Percentiles rank a stretch among this genome's conserved stretches.
Conservation (phyloP, 2,797 vertebrate species). For the Buceros bicornis region DNA sequence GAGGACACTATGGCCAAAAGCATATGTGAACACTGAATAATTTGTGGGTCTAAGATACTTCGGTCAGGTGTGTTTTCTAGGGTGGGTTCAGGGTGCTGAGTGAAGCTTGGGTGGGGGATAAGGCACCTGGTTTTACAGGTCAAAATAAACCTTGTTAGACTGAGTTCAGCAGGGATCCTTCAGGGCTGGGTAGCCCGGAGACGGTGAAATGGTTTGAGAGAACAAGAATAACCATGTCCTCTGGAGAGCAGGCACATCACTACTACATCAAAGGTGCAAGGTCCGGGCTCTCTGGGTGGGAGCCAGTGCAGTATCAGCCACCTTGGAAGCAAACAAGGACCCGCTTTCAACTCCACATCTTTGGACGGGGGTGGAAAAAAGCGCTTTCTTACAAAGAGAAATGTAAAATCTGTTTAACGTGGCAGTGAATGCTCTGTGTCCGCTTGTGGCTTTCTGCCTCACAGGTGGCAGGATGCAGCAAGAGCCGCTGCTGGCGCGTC, state of each 20-base stretch:
- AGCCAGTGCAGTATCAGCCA: rapidly evolving
- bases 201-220: not conserved
- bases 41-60: not conserved
- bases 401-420: rapidly evolving
- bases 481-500: rapidly evolving
- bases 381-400: not conserved
- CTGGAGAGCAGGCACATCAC: not conserved
- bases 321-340: not conserved
- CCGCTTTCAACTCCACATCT: not conserved
- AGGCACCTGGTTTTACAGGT: not conserved
- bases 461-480: not conserved
- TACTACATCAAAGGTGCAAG: not conserved
- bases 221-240: not conserved
- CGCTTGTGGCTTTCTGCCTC: not conserved
- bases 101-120: not conserved
- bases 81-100: not conserved
- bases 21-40: not conserved
- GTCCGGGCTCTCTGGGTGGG: rapidly evolving
- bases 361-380: not conserved
- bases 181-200: not conserved
- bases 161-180: not conserved
- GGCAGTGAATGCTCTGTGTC: not conserved
- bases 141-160: not conserved
- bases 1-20: not conserved
- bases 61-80: not conserved